Conservation (phyloP, 2,888 invertebrate species). For the Leucophenga maculata region DNA sequence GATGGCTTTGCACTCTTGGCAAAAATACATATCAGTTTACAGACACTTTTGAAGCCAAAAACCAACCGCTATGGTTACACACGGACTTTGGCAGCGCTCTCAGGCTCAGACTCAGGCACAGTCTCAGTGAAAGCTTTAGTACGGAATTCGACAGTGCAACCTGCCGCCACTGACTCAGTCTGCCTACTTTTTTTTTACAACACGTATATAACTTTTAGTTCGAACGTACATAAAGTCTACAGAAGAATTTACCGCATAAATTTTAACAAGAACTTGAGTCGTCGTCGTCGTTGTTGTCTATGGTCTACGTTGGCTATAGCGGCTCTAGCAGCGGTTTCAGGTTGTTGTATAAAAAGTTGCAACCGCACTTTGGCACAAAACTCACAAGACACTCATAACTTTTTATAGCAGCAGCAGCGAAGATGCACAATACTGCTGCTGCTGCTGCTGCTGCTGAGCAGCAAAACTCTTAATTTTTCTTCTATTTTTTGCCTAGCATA, state of each 20-base stretch:
- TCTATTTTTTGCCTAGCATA: neutral
- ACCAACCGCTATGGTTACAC: conserved; percentile 27
- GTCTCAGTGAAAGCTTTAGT: neutral
- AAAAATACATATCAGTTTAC: conserved; percentile 24
- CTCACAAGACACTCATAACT: conserved; percentile 66
- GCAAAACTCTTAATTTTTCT: neutral
- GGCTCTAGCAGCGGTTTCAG: neutral
- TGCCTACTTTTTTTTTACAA: conserved; percentile 34
- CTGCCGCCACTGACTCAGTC: conserved; percentile 1
- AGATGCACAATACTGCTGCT: conserved; percentile 48
- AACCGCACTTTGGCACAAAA: conserved; percentile 65
- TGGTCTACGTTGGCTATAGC: neutral
- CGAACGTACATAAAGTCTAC: conserved; percentile 62
- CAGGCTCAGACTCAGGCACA: neutral
- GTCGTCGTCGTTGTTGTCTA: neutral
- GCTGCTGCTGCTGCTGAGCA: conserved; percentile 22
- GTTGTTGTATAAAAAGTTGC: conserved; percentile 49
- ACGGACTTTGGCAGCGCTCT: conserved; percentile 13
- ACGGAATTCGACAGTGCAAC: conserved; percentile 35
- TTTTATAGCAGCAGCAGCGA: conserved; percentile 54
- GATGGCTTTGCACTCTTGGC: conserved; percentile 22
- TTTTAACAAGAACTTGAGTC: conserved; percentile 55
- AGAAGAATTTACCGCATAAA: conserved; percentile 64
- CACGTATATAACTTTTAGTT: conserved; percentile 66
- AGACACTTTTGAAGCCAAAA: conserved; percentile 25